Percentiles rank a stretch among this genome's conserved stretches.
Conservation (phyloP, 2,888 invertebrate genomes). For the Nemotelus nigrinus region DNA sequence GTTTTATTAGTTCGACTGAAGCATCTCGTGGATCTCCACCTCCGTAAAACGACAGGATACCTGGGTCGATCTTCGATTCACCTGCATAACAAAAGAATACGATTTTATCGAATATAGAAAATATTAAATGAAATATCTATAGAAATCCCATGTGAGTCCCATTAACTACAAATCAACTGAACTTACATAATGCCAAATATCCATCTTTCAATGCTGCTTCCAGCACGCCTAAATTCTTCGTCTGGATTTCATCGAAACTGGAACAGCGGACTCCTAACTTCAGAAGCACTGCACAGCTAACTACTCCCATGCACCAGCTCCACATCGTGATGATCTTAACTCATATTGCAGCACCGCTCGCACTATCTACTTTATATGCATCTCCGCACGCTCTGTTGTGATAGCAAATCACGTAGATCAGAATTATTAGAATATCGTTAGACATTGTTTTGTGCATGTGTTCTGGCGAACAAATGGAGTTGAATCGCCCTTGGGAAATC, state of each 20-base stretch:
- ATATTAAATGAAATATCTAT: neutral
- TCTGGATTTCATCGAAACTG: neutral
- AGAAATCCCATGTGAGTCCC: neutral
- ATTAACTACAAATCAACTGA: neutral
- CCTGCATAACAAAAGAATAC: neutral
- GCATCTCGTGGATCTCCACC: neutral
- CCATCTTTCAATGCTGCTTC: neutral
- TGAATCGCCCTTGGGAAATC: constrained; percentile 36
- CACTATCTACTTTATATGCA: constrained; percentile 28
- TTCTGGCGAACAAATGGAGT: too few relatives aligned
- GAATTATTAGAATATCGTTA: constrained; percentile 35
- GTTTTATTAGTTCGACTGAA: constrained; percentile 1
- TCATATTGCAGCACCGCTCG: neutral
- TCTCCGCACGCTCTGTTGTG: constrained; percentile 6
- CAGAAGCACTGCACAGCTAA: neutral
- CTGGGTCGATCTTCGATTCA: constrained; percentile 13
- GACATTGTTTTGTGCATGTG: neutral
- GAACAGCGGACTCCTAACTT: neutral
- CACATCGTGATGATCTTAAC: constrained; percentile 10
- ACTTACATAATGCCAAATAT: constrained; percentile 32
- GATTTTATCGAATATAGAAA: neutral
- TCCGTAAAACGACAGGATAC: neutral
- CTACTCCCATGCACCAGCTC: neutral
- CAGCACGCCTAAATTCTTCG: neutral
- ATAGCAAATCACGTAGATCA: constrained; percentile 28